These are phyloP conservation scores for Butastur rufipennis DNA, from an alignment of 2,113 vertebrate genomes.

Conservation along the genomic window DNA sequence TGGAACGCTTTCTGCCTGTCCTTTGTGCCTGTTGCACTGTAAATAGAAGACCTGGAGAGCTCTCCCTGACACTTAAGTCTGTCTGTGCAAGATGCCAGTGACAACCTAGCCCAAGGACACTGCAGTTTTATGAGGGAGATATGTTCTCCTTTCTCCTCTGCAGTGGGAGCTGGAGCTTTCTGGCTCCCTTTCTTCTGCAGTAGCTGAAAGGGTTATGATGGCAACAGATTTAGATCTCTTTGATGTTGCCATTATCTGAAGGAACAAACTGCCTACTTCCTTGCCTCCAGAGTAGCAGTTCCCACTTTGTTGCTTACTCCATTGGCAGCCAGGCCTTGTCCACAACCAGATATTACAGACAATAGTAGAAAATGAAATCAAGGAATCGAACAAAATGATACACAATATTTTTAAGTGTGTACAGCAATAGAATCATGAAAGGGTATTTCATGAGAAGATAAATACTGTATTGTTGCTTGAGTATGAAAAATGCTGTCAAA, in stretches of 20 bases:
- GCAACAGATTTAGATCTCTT: neutral
- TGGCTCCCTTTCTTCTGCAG: neutral
- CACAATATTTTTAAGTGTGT: neutral
- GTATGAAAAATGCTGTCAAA: neutral
- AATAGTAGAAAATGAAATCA: neutral
- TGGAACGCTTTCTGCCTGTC: neutral
- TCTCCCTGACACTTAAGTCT: neutral
- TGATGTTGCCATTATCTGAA: neutral
- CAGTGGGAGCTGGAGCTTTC: neutral
- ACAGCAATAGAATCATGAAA: neutral
- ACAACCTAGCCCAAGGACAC: neutral
- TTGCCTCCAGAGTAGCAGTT: neutral
- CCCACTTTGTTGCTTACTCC: neutral
- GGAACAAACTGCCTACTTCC: neutral
- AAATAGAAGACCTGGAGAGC: neutral
- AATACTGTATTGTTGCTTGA: neutral
- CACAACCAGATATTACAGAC: neutral
- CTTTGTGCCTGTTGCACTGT: neutral
- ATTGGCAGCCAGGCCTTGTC: neutral
- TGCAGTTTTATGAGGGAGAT: fast-evolving
- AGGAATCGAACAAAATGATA: neutral
- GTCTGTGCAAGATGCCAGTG: neutral
- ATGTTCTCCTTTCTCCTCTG: neutral
- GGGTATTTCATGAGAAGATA: neutral
- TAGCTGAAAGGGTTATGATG: neutral